Percentiles rank a stretch among this genome's conserved stretches.
Conservation (phyloP, 2,888 invertebrate species). For the Drosophila leonis region DNA sequence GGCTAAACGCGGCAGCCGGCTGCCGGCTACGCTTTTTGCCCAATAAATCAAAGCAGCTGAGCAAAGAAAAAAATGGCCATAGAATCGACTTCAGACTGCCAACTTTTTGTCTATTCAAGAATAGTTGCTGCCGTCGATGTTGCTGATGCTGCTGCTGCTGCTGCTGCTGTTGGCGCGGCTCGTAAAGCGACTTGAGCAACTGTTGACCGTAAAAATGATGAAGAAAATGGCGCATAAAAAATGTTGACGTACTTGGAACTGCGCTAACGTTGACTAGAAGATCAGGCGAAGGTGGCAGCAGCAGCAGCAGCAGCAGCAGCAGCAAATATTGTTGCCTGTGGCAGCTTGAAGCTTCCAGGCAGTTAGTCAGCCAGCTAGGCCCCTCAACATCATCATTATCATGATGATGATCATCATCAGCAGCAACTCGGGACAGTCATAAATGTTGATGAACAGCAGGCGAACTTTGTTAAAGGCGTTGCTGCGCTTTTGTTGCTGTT, state of each 20-base stretch:
- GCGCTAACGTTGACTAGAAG: conserved; percentile 33
- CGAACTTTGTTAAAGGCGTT: conserved; percentile 79
- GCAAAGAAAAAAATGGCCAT: conserved; percentile 31
- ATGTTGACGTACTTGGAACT: conserved; percentile 61
- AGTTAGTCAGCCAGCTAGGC: conserved; percentile 29
- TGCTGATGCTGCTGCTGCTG: conserved; percentile 28
- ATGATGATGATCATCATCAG: conserved; percentile 5
- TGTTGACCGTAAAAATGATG: conserved; percentile 67
- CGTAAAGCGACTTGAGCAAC: conserved; percentile 61
- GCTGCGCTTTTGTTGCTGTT: conserved; percentile 71
- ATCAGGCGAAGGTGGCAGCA: conserved; percentile 18
- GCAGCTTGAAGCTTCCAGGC: conserved; percentile 45
- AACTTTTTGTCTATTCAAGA: conserved; percentile 46
- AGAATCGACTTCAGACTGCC: conserved; percentile 38
- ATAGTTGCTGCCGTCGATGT: conserved; percentile 29
- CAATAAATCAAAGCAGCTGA: conserved; percentile 65
- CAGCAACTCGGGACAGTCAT: conserved; percentile 63
- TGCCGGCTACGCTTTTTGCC: conserved; percentile 75
- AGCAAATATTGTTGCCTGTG: conserved; percentile 71
- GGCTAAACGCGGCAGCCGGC: conserved; percentile 71
- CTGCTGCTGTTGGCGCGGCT: conserved; percentile 32
- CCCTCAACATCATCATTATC: conserved; percentile 23
- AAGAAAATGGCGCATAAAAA: conserved; percentile 71
- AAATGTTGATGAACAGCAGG: conserved; percentile 81
- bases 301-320: conserved; percentile 20